A percentile compares a stretch with the other conserved stretches of the same genome.
These are phyloP conservation scores for Formica exsecta DNA, from an alignment of 1,140 invertebrate species.

Conservation along the genomic window DNA sequence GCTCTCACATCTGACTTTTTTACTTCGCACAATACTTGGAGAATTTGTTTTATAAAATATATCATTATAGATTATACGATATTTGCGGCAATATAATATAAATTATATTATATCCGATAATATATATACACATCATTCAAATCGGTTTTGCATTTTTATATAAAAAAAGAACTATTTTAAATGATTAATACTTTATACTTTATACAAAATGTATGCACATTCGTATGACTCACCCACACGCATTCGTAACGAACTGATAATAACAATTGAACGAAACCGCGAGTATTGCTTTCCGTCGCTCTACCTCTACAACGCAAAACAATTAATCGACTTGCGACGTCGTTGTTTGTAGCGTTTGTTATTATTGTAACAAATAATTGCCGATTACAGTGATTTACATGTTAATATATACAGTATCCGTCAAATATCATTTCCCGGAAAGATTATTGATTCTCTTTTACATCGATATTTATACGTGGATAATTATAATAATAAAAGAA, in stretches of 20 bases:
- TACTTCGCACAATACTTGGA: conserved; percentile 30
- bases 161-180: conserved; percentile 48
- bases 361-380: conserved; percentile 45
- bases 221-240: conserved; percentile 11
- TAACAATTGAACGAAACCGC: conserved; percentile 54
- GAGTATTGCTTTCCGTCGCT: conserved; percentile 50
- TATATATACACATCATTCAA: conserved; percentile 39
- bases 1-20: conserved; percentile 1
- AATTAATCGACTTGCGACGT: conserved; percentile 47
- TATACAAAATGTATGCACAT: conserved; percentile 27
- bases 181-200: conserved; percentile 22
- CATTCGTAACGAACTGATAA: conserved; percentile 16
- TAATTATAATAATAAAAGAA: no score
- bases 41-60: conserved; percentile 55
- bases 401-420: not conserved
- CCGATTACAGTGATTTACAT: conserved; percentile 27
- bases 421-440: conserved; percentile 10
- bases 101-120: conserved; percentile 49
- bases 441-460: no score
- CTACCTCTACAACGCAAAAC: conserved; percentile 6
- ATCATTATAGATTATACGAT: conserved; percentile 47
- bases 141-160: conserved; percentile 10
- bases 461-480: not conserved
- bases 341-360: conserved; percentile 50
- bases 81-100: conserved; percentile 45